phyloP scores from a whole-genome alignment of 2,797 vertebrate species.

The Chaenodraco wilsoni region DNA sequence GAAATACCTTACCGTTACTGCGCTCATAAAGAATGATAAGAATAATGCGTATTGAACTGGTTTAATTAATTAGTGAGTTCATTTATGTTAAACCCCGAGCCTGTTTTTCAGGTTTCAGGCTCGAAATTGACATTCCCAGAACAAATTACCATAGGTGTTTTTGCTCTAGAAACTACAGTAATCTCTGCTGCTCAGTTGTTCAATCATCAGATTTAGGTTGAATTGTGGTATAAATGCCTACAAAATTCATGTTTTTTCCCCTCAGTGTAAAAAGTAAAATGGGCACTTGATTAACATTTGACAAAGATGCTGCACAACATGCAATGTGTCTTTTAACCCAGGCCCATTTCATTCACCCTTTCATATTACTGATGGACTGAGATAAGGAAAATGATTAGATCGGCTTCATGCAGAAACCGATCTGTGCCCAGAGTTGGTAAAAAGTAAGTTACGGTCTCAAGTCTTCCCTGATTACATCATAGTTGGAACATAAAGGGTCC shows the following conservation, averaged over 20 bases:
- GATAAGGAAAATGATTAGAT: conserved; percentile 4
- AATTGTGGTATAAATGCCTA: conserved; percentile 27
- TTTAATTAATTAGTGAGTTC: too few species aligned
- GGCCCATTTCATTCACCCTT: not conserved
- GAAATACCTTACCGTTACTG: too few species aligned
- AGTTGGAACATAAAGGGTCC: not conserved
- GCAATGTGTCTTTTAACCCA: conserved; percentile 17
- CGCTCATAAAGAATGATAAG: too few species aligned
- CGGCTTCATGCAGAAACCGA: not conserved
- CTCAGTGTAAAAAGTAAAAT: conserved; percentile 10
- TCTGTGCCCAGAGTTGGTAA: not conserved
- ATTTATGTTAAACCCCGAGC: too few species aligned
- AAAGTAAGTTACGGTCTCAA: conserved; percentile 33
- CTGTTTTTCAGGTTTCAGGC: too few species aligned
- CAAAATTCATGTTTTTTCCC: not conserved
- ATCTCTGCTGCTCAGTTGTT: conserved; percentile 18
- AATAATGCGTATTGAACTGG: too few species aligned
- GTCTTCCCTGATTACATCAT: conserved; percentile 23
- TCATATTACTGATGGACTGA: conserved; percentile 1
- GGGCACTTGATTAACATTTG: conserved; percentile 6
- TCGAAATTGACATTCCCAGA: too few species aligned
- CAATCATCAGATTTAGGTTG: conserved; percentile 19
- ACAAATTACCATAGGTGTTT: conserved; percentile 20
- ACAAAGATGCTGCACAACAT: conserved; percentile 23
- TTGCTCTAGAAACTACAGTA: conserved; percentile 42